A percentile compares a stretch with the other conserved stretches of the same genome.
These are phyloP conservation scores for Dufourea novaeangliae DNA, from an alignment of 1,140 invertebrate species.

Conservation along the genomic window DNA sequence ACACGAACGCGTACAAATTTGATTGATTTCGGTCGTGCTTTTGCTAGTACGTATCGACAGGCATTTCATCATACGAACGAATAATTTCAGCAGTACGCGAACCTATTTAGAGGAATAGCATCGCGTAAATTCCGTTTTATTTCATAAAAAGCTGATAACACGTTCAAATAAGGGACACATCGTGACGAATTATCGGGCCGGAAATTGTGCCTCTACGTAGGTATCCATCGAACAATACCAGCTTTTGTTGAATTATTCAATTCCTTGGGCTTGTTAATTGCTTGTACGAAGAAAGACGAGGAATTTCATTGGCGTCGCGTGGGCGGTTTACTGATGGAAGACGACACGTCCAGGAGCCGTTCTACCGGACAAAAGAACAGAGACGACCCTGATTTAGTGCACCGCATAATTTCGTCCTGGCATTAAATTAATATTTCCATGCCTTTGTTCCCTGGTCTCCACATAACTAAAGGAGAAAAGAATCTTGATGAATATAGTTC, in stretches of 20 bases:
- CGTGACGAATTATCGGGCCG: no score
- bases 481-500: conserved; percentile 2
- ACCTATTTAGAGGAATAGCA: neutral
- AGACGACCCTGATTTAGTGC: neutral
- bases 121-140: neutral
- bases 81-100: neutral
- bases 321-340: neutral
- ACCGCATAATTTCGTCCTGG: neutral
- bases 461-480: conserved; percentile 4
- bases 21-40: neutral
- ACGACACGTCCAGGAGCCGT: conserved; percentile 1
- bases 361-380: conserved; percentile 1
- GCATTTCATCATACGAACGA: conserved; percentile 2
- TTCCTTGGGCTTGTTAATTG: neutral
- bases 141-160: neutral
- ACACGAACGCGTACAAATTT: neutral
- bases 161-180: neutral
- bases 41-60: neutral
- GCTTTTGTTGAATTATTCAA: neutral
- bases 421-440: conserved; percentile 7
- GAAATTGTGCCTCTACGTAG: neutral
- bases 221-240: neutral
- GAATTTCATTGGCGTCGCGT: neutral
- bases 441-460: neutral
- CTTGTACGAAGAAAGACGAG: neutral